These are phyloP conservation scores for Aphidius ervi DNA, from an alignment of 1,140 invertebrate species.

Conservation along the genomic window DNA sequence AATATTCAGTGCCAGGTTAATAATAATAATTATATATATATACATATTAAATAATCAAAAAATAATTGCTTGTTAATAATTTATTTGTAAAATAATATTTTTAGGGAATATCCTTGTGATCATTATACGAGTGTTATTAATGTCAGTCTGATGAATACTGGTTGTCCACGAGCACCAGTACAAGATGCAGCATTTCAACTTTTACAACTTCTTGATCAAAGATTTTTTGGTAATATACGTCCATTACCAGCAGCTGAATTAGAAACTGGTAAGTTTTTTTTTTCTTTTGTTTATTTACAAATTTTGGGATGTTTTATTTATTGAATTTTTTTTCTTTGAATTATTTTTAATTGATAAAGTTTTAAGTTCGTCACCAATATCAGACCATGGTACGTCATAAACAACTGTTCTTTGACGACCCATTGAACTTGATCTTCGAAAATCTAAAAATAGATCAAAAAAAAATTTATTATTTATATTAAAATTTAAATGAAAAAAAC, in stretches of 20 bases:
- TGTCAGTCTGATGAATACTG: constrained; percentile 92
- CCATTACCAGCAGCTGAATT: constrained; percentile 65
- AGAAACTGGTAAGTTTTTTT: constrained; percentile 57
- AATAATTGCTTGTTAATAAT: background rate
- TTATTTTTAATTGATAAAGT: constrained; percentile 9
- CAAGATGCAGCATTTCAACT: constrained; percentile 92
- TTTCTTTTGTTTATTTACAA: background rate
- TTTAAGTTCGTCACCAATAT: constrained; percentile 46
- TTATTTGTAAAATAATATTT: background rate
- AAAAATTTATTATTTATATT: background rate
- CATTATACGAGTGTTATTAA: constrained; percentile 97
- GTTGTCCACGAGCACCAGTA: constrained; percentile 84
- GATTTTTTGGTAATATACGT: constrained; percentile 86
- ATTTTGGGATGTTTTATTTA: background rate
- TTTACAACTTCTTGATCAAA: constrained; percentile 87
- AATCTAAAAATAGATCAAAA: constrained; percentile 43
- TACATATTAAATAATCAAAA: constrained; percentile 10
- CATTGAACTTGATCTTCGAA: constrained; percentile 43
- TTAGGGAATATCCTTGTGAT: constrained; percentile 96
- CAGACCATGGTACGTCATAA: constrained; percentile 48
- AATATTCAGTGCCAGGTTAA: constrained; percentile 91
- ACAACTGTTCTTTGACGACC: constrained; percentile 44
- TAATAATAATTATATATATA: constrained; percentile 1
- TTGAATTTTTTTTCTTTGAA: constrained; percentile 5
- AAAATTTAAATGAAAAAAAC: background rate